Conservation (phyloP, 2,888 invertebrate species). For the Oscheius myriophilus region DNA sequence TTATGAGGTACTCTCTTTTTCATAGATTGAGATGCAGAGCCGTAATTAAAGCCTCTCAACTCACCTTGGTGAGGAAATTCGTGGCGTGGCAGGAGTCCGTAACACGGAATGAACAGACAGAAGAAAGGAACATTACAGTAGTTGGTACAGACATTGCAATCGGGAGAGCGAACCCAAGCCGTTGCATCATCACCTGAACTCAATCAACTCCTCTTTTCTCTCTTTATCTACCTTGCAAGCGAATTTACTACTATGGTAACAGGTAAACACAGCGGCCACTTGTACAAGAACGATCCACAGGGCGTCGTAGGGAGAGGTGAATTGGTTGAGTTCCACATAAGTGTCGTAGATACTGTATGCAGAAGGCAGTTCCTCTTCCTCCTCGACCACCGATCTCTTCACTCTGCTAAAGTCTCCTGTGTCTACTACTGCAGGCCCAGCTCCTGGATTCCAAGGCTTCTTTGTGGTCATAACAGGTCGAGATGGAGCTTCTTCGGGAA, state of each 20-base stretch:
- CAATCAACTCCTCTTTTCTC: neutral
- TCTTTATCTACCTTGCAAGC: conserved; percentile 71
- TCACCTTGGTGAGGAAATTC: conserved; percentile 74
- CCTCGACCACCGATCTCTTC: conserved; percentile 30
- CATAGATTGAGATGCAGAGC: neutral
- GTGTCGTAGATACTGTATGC: conserved; percentile 66
- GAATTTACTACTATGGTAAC: conserved; percentile 74
- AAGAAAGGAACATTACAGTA: conserved; percentile 77
- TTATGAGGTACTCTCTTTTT: neutral
- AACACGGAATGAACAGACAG: conserved; percentile 75
- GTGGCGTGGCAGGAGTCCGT: conserved; percentile 89
- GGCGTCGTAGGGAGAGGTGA: conserved; percentile 70
- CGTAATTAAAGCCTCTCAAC: too few relatives aligned
- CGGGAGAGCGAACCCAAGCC: conserved; percentile 95
- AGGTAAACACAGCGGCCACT: conserved; percentile 70
- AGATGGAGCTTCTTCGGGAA: conserved; percentile 19
- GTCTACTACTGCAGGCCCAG: conserved; percentile 43
- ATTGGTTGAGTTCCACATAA: conserved; percentile 65
- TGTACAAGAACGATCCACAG: conserved; percentile 71
- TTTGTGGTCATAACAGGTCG: conserved; percentile 36
- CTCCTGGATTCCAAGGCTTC: conserved; percentile 46
- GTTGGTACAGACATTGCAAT: conserved; percentile 91
- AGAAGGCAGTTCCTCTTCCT: conserved; percentile 54
- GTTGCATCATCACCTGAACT: conserved; percentile 79
- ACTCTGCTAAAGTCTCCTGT: conserved; percentile 48